Base-by-base conservation (phyloP, 1,140 invertebrate genomes). In the Littorina saxatilis region DNA sequence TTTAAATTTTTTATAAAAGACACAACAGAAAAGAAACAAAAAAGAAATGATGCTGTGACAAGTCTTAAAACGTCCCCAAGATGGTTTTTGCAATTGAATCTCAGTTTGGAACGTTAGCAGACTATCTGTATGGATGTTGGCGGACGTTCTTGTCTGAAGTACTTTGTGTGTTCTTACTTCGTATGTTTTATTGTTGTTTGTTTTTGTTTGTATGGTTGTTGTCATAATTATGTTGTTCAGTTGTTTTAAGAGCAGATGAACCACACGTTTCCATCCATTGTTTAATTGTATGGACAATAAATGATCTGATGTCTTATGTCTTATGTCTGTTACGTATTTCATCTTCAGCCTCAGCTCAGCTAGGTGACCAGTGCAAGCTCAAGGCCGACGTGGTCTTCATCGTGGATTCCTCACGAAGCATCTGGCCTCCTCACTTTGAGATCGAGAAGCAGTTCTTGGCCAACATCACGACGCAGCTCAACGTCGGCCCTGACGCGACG, bases 391-490 rank as follows among this genome's bases (percentile, higher is more conserved):
- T 89, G 37, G 85, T 88, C 32, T 88, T 89, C 77, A 76, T 88
- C 32, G 83, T 91, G 29, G 90, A 91, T 75, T 83, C 86, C 0
- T 90, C 90, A 0, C 84, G 85, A 37, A 90, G 88, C 77, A 88
- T 91, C 52, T 88, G 85, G 82, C 47, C 20, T n/a, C 81, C 80
- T 0, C 84, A 91, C 74, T 91, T 90, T 72, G 58, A 81, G 7
- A 76, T 73, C 20, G 85, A 88, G 61, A 2, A 39, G 35, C 32
- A 68, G 15, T 68, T 68, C 35, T 35, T 68, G 66, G 66, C 66
- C 35, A 68, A 68, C 35, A 29, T 68, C 29, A 68, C 66, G 4
- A 32, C 17, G 3, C 1, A 68, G 35, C 11, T 91, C 43, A 80
- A 85, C 74, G 83, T 91, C 13, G 85, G 86, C 7, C 79, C 82